phyloP scores from a whole-genome alignment of 2,797 vertebrate species.

The Ptychobarbus kaznakovi region DNA sequence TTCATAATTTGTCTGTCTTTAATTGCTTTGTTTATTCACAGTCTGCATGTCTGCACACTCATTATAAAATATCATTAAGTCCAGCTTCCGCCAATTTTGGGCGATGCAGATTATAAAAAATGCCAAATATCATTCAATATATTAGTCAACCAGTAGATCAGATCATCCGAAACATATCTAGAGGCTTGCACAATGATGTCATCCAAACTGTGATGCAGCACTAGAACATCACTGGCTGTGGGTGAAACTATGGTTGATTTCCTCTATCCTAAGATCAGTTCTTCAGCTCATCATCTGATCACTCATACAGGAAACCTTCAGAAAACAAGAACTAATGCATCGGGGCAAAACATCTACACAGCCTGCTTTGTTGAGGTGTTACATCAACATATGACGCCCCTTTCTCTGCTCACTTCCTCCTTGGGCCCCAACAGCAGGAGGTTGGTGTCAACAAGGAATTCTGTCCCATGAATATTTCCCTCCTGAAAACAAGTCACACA shows the following conservation, averaged over 20 bases:
- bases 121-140: not conserved
- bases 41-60: not conserved
- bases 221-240: conserved; percentile 6
- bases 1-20: not conserved
- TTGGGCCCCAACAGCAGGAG: conserved; percentile 81
- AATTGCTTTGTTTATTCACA: not conserved
- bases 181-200: conserved; percentile 13
- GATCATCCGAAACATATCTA: not conserved
- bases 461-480: conserved; percentile 75
- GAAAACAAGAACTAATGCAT: conserved; percentile 77
- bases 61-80: not conserved
- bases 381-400: conserved; percentile 80
- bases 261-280: conserved; percentile 35
- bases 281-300: conserved; percentile 1
- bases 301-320: conserved; percentile 58
- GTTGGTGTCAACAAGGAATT: conserved; percentile 84
- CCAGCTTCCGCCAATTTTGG: not conserved
- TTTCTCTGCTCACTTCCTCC: conserved; percentile 73
- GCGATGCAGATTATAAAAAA: not conserved
- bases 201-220: conserved; percentile 16
- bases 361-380: conserved; percentile 84
- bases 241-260: conserved; percentile 22
- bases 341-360: conserved; percentile 77
- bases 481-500: conserved; percentile 76
- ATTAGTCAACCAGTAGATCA: not conserved